Evolutionary conservation across 2,888 invertebrate genomes (phyloP).

Genomic region (Eurytoma californica): DNA sequence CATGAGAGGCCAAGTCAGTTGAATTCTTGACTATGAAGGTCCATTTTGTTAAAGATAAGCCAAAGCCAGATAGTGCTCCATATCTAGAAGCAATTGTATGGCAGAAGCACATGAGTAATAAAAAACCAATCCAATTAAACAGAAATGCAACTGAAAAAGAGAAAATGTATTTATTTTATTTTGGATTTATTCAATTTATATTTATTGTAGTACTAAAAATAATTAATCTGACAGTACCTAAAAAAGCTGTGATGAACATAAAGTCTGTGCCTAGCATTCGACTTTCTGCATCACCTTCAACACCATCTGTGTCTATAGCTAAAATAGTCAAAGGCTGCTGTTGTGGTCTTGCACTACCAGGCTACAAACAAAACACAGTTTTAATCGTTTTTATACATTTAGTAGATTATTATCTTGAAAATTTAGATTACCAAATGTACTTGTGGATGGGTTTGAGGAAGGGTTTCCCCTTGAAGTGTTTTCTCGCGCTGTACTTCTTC

Average conservation of each 20-base stretch:
- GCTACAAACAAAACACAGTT: conserved; percentile 61
- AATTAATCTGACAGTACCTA: conserved; percentile 77
- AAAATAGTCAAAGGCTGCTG: conserved; percentile 83
- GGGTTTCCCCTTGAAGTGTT: conserved; percentile 83
- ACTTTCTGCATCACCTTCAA: conserved; percentile 85
- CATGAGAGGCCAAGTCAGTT: conserved; percentile 89
- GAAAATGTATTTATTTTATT: background rate
- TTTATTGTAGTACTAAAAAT: no score
- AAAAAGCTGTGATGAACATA: conserved; percentile 94
- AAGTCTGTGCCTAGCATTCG: conserved; percentile 93
- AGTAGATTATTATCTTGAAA: background rate
- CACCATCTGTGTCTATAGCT: conserved; percentile 85
- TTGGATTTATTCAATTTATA: conserved; percentile 61
- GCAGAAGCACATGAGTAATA: conserved; percentile 94
- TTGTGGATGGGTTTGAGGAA: conserved; percentile 71
- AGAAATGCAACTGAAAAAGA: conserved; percentile 88
- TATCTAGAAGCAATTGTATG: conserved; percentile 95
- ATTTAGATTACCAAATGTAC: conserved; percentile 66
- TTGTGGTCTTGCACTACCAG: conserved; percentile 72
- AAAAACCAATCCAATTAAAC: conserved; percentile 97
- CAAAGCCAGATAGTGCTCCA: conserved; percentile 94
- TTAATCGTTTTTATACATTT: conserved; percentile 19
- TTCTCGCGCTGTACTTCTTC: conserved; percentile 95
- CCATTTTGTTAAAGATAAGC: conserved; percentile 95
- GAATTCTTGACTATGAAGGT: conserved; percentile 95